These are phyloP conservation scores for Drosophila saltans DNA, from an alignment of 1,140 invertebrate genomes.

Conservation along the genomic window DNA sequence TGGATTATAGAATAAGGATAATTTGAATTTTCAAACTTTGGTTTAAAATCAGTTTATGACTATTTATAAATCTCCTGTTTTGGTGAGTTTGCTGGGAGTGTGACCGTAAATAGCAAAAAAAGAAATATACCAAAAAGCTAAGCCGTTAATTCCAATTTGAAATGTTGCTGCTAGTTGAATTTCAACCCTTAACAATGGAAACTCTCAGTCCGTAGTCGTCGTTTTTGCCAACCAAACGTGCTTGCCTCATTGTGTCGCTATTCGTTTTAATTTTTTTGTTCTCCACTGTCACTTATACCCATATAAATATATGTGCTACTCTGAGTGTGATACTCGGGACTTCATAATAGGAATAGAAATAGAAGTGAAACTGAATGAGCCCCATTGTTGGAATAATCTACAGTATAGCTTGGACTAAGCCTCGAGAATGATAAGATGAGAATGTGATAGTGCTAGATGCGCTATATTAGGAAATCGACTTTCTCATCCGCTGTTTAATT, in stretches of 20 bases:
- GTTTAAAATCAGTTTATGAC: too few species aligned
- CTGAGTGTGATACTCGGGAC: slow-evolving; percentile 1
- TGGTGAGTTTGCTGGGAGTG: neutral
- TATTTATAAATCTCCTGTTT: too few species aligned
- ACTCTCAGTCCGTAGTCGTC: slow-evolving; percentile 69
- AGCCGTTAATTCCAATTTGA: neutral
- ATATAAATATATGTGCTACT: slow-evolving; percentile 27
- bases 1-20: too few species aligned
- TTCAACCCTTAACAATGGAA: slow-evolving; percentile 17
- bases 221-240: slow-evolving; percentile 78
- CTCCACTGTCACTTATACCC: slow-evolving; percentile 31
- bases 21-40: too few species aligned
- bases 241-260: slow-evolving; percentile 50
- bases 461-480: neutral
- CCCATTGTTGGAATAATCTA: slow-evolving; percentile 6
- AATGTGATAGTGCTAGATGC: neutral
- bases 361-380: slow-evolving; percentile 8
- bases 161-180: neutral
- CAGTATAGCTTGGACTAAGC: neutral
- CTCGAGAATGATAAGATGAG: neutral
- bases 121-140: neutral
- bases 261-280: slow-evolving; percentile 47
- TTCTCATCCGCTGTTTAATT: slow-evolving; percentile 7
- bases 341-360: slow-evolving; percentile 10
- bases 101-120: neutral